Evolutionary conservation across 2,797 vertebrate genomes (phyloP).

Genomic region (Phyllotis vaccarum): DNA sequence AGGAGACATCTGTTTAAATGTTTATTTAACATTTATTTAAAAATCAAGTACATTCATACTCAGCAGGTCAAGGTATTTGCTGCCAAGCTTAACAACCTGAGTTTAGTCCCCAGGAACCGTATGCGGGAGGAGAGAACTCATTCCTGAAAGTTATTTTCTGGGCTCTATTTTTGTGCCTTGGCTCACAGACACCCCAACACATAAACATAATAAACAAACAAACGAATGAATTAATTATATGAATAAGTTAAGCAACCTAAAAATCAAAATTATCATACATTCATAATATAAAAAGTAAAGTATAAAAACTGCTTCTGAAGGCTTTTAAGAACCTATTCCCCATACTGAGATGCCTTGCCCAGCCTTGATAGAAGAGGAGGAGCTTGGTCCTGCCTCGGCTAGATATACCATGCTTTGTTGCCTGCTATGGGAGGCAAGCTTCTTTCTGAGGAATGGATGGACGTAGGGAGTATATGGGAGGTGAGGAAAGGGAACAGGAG

Average conservation of each 20-base stretch:
- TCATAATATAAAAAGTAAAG: background rate
- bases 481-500: too few species aligned
- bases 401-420: too few species aligned
- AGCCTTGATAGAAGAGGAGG: too few species aligned
- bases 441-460: too few species aligned
- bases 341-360: too few species aligned
- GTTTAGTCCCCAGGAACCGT: background rate
- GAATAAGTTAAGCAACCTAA: background rate
- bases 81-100: too few species aligned
- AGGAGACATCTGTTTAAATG: too few species aligned
- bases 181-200: background rate
- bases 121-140: background rate
- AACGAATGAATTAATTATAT: background rate
- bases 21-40: background rate
- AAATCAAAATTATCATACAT: background rate
- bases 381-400: too few species aligned
- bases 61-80: background rate
- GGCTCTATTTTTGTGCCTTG: background rate
- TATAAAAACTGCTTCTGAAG: background rate
- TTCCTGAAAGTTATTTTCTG: background rate
- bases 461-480: too few species aligned
- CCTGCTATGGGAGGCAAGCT: too few species aligned
- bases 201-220: background rate
- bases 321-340: too few species aligned
- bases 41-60: background rate